Conservation (phyloP, 2,797 vertebrate species). For the Orientallactaga sibirica region DNA sequence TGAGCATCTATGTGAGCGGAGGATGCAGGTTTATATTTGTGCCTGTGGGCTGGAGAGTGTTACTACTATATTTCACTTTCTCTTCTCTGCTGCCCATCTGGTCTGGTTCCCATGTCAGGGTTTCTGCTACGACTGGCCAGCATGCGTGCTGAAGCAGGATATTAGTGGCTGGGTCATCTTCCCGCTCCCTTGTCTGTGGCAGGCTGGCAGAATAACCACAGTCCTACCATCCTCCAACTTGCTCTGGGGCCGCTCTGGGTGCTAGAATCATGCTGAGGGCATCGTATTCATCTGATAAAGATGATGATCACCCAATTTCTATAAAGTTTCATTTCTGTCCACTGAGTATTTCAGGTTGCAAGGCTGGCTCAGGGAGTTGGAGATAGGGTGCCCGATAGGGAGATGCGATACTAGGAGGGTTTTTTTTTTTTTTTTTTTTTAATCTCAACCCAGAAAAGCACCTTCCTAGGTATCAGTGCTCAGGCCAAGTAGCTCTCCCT, state of each 20-base stretch:
- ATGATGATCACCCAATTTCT: conserved; percentile 80
- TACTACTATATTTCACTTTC: conserved; percentile 75
- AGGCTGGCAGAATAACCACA: conserved; percentile 17
- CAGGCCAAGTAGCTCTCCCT: conserved; percentile 76
- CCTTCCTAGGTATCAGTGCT: conserved; percentile 78
- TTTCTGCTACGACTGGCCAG: conserved; percentile 60
- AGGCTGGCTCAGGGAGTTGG: conserved; percentile 64
- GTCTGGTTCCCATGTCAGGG: conserved; percentile 32
- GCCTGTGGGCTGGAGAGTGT: conserved; percentile 29
- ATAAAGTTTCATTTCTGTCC: conserved; percentile 83
- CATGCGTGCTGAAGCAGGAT: conserved; percentile 38
- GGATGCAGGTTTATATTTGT: conserved; percentile 64
- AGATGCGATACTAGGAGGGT: conserved; percentile 77
- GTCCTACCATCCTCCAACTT: not conserved
- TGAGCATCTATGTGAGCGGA: conserved; percentile 41
- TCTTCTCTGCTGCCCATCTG: conserved; percentile 63
- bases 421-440: conserved; percentile 37
- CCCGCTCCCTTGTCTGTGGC: not conserved
- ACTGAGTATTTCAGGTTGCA: conserved; percentile 83
- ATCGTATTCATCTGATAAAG: conserved; percentile 79
- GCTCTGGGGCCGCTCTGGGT: conserved; percentile 47
- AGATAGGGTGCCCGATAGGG: conserved; percentile 76
- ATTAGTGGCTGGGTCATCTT: conserved; percentile 65
- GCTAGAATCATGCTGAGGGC: conserved; percentile 74
- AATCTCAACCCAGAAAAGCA: conserved; percentile 84